These are phyloP conservation scores for Echinarachnius parma DNA, from an alignment of 53 echinoderm and acorn worm genomes.

Conservation along the genomic window DNA sequence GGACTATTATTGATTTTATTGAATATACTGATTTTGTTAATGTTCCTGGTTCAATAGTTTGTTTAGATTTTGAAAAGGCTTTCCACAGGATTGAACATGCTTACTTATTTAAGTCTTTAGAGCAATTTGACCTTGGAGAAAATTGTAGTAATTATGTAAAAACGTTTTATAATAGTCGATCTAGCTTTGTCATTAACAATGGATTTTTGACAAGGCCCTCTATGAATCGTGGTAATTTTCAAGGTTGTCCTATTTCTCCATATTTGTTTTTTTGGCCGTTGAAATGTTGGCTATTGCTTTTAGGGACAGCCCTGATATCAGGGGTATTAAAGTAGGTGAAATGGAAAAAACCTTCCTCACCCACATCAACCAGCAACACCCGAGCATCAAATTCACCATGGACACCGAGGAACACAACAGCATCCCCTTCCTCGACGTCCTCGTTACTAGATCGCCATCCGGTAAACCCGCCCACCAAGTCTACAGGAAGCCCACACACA, in stretches of 20 bases:
- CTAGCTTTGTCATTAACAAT: constrained; percentile 27
- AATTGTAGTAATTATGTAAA: constrained; percentile 1
- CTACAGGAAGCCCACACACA: no score
- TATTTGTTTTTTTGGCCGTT: constrained; percentile 34
- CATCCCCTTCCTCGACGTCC: no score
- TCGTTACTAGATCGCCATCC: no score
- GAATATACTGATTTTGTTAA: constrained; percentile 1
- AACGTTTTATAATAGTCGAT: constrained; percentile 22
- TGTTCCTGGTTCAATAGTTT: constrained; percentile 12
- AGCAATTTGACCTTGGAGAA: constrained; percentile 20
- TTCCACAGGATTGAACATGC: constrained; percentile 27
- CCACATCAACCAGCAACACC: no score
- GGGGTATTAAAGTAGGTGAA: constrained; percentile 9
- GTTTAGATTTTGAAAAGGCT: constrained; percentile 43
- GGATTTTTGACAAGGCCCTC: constrained; percentile 1
- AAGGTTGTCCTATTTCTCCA: constrained; percentile 39
- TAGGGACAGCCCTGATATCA: not conserved
- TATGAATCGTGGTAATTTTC: constrained; percentile 17
- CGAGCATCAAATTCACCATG: no score
- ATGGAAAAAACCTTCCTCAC: constrained; percentile 11
- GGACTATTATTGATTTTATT: not conserved
- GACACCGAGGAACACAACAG: no score
- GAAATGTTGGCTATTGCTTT: constrained; percentile 14
- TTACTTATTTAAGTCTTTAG: constrained; percentile 14
- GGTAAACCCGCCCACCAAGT: no score